Percentiles rank a stretch among this genome's conserved stretches.
phyloP scores from a whole-genome alignment of 1,140 invertebrate species.

The Drosophila kikkawai region DNA sequence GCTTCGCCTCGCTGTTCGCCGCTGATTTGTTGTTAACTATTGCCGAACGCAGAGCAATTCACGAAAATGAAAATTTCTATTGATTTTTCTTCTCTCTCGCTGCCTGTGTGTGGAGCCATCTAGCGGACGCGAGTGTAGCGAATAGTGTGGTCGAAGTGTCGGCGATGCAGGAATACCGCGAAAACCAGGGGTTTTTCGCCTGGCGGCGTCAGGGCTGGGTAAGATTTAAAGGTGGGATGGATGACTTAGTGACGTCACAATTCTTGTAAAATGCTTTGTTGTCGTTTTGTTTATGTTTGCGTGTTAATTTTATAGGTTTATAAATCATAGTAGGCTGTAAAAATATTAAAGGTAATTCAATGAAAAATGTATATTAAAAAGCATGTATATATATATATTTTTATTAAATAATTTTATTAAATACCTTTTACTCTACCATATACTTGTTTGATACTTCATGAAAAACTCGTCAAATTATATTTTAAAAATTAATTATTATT shows the following conservation, averaged over 20 bases:
- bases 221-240: neutral
- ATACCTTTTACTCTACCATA: neutral
- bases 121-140: conserved; percentile 50
- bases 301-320: neutral
- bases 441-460: neutral
- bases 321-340: too few relatives aligned
- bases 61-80: conserved; percentile 80
- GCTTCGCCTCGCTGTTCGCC: conserved; percentile 47
- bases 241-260: neutral
- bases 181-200: conserved; percentile 27
- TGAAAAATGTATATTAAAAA: neutral
- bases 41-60: conserved; percentile 69
- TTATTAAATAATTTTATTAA: too few relatives aligned
- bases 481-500: neutral
- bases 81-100: conserved; percentile 78
- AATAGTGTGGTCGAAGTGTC: conserved; percentile 37
- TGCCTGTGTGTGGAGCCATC: conserved; percentile 61
- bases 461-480: neutral
- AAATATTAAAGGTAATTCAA: neutral
- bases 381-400: too few relatives aligned
- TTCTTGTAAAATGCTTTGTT: neutral
- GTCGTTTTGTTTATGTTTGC: neutral
- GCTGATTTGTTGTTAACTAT: conserved; percentile 67
- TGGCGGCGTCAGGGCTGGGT: conserved; percentile 8
- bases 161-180: neutral